Percentiles rank a stretch among this genome's conserved stretches.
These are phyloP conservation scores for Eupithecia pulchellata DNA, from an alignment of 2,888 invertebrate genomes.

Conservation along the genomic window DNA sequence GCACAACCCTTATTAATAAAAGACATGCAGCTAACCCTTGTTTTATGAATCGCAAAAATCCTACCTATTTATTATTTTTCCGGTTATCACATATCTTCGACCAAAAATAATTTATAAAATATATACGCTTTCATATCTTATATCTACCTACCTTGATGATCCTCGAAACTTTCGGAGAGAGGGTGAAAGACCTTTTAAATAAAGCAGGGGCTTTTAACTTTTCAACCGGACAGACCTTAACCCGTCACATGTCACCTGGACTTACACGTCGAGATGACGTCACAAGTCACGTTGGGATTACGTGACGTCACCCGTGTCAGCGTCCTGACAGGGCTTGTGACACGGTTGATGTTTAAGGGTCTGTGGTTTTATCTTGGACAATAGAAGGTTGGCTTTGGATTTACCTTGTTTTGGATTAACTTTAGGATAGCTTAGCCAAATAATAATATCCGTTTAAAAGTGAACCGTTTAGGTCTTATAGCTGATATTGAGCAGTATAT, in stretches of 20 bases:
- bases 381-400: background rate
- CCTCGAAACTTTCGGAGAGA: background rate
- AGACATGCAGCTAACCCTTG: background rate
- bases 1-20: background rate
- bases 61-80: background rate
- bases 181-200: background rate
- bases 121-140: background rate
- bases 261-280: slow-evolving; percentile 31
- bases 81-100: background rate
- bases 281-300: slow-evolving; percentile 46
- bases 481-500: background rate
- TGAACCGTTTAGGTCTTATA: background rate
- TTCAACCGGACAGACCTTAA: slow-evolving; percentile 5
- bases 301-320: slow-evolving; percentile 40
- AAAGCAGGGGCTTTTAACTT: slow-evolving; percentile 7
- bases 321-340: slow-evolving; percentile 3
- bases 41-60: background rate
- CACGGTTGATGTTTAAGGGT: slow-evolving; percentile 11
- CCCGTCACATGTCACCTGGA: slow-evolving; percentile 10
- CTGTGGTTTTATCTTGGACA: slow-evolving; percentile 8
- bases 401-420: background rate
- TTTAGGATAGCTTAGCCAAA: background rate
- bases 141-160: background rate
- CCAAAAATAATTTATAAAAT: background rate
- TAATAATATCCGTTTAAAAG: background rate